Percentiles rank a stretch among this genome's conserved stretches.
These are phyloP conservation scores for Synaphobranchus kaupii DNA, from an alignment of 2,797 vertebrate species.

Conservation along the genomic window DNA sequence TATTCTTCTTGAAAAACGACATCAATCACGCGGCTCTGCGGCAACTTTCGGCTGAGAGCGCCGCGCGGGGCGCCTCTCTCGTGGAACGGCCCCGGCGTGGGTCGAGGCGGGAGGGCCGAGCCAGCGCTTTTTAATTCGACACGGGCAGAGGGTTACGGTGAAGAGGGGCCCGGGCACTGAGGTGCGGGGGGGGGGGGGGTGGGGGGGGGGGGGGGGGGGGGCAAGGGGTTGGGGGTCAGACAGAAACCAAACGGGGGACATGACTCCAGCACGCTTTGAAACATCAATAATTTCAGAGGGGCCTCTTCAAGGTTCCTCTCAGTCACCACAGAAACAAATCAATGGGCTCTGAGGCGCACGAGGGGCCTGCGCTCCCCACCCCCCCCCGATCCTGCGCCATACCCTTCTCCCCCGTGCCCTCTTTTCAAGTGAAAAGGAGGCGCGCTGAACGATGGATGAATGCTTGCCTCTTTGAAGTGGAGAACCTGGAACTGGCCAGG, in stretches of 20 bases:
- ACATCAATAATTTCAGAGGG: slow-evolving; percentile 1
- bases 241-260: not conserved
- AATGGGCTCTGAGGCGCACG: not conserved
- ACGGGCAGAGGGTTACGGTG: not conserved
- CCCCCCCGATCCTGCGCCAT: not conserved
- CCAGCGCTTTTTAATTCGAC: not conserved
- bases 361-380: not conserved
- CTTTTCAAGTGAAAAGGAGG: slow-evolving; percentile 2
- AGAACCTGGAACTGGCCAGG: slow-evolving; percentile 4
- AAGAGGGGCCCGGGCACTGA: not conserved
- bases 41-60: not conserved
- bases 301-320: not conserved
- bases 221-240: not conserved
- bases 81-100: not conserved
- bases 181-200: not conserved
- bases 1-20: not conserved
- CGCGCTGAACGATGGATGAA: not conserved
- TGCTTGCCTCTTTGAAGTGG: slow-evolving; percentile 1
- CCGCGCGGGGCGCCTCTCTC: not conserved
- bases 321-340: not conserved
- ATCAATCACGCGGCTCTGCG: not conserved
- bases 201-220: not conserved
- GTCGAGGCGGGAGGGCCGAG: not conserved
- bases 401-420: not conserved
- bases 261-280: not conserved